phyloP scores from a whole-genome alignment of 2,113 vertebrate genomes.

The Eubucco bourcierii region DNA sequence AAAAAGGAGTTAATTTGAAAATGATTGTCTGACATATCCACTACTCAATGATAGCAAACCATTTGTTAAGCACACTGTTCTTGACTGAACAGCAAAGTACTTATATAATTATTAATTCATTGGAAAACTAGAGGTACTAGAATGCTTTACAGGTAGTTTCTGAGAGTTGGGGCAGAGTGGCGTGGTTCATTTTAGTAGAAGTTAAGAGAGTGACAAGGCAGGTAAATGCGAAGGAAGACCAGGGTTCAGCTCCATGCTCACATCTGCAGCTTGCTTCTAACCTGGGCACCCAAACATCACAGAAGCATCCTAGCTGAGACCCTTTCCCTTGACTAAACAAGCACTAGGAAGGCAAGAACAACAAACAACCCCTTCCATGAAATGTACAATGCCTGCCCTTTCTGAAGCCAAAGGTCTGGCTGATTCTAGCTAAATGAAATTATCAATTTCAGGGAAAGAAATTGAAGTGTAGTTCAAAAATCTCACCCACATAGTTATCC shows the following conservation, averaged over 20 bases:
- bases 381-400: not conserved
- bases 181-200: not conserved
- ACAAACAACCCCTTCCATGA: rapidly evolving
- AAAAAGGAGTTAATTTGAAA: not conserved
- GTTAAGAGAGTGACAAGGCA: not conserved
- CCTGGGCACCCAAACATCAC: not conserved
- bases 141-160: not conserved
- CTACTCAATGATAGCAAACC: not conserved
- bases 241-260: not conserved
- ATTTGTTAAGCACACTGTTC: not conserved
- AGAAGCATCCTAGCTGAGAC: not conserved
- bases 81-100: not conserved
- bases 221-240: not conserved
- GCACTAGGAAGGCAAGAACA: not conserved
- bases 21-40: not conserved
- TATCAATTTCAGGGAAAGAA: not conserved
- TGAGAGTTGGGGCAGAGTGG: not conserved
- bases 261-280: not conserved
- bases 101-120: not conserved
- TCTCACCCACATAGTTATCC: not conserved
- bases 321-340: not conserved
- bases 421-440: not conserved
- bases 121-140: not conserved
- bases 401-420: not conserved
- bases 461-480: not conserved